phyloP scores from a whole-genome alignment of 35 echinoderm and acorn worm species.

The Ophioderma brevispina region DNA sequence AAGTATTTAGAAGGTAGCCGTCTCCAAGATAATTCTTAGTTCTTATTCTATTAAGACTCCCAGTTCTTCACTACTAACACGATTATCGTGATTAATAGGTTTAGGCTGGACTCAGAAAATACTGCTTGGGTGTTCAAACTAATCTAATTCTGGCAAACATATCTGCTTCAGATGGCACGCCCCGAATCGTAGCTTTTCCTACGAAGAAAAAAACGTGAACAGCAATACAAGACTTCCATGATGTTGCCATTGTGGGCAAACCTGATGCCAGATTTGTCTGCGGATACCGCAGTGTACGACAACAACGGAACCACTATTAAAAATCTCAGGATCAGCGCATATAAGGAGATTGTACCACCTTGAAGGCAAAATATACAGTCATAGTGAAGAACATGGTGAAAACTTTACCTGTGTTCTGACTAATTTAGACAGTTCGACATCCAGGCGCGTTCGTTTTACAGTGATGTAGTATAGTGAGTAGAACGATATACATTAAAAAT shows the following conservation, averaged over 20 bases:
- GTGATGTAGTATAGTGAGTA: no score
- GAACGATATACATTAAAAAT: no score
- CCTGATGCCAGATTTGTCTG: not conserved
- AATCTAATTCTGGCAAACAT: no score
- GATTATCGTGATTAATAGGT: no score
- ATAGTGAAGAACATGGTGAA: not conserved
- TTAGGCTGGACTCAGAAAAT: no score
- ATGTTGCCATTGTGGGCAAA: not conserved
- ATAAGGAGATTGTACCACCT: not conserved
- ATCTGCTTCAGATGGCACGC: not conserved
- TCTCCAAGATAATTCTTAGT: no score
- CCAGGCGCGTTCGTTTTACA: not conserved
- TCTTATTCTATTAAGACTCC: no score
- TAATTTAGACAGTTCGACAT: not conserved
- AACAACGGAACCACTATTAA: not conserved
- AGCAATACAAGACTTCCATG: not conserved
- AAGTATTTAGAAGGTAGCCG: no score
- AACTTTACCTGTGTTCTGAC: not conserved
- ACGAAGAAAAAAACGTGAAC: not conserved
- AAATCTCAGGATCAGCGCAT: not conserved
- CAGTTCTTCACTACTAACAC: no score
- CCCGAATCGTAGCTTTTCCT: not conserved
- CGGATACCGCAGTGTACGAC: not conserved
- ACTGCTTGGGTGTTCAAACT: no score
- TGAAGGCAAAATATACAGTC: not conserved